These are phyloP conservation scores for Actinostola sp. DNA, from an alignment of 92 coral and sea anemone species.

Conservation along the genomic window DNA sequence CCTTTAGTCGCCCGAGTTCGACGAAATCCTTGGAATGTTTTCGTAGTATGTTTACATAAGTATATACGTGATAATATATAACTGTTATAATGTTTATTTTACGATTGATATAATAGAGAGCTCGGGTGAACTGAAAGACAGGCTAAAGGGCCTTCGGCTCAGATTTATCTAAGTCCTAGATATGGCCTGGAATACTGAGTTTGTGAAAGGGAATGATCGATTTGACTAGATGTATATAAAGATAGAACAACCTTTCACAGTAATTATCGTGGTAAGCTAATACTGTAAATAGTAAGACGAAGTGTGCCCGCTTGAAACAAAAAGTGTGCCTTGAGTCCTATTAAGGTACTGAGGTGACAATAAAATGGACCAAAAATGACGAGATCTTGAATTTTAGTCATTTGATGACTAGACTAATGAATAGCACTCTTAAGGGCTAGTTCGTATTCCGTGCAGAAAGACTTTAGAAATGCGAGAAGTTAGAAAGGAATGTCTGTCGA, in stretches of 20 bases:
- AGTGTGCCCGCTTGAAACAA: conserved; percentile 16
- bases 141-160: no score
- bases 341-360: conserved; percentile 18
- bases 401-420: conserved; percentile 1
- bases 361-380: conserved; percentile 1
- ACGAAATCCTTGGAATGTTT: conserved; percentile 33
- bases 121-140: neutral
- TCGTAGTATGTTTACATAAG: conserved; percentile 32
- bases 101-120: conserved; percentile 3
- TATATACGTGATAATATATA: conserved; percentile 2
- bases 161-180: conserved; percentile 30
- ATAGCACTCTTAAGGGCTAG: neutral
- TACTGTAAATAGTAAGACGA: conserved; percentile 16
- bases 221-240: neutral
- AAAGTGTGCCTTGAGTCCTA: conserved; percentile 15
- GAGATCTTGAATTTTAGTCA: conserved; percentile 3
- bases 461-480: conserved; percentile 36
- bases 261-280: neutral
- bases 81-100: conserved; percentile 37
- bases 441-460: conserved; percentile 23
- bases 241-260: neutral
- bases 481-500: conserved; percentile 33
- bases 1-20: neutral
- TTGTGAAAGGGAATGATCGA: neutral
- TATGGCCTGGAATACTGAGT: conserved; percentile 8